These are phyloP conservation scores for Paramuricea clavata DNA, from an alignment of 92 coral and sea anemone species.

Conservation along the genomic window DNA sequence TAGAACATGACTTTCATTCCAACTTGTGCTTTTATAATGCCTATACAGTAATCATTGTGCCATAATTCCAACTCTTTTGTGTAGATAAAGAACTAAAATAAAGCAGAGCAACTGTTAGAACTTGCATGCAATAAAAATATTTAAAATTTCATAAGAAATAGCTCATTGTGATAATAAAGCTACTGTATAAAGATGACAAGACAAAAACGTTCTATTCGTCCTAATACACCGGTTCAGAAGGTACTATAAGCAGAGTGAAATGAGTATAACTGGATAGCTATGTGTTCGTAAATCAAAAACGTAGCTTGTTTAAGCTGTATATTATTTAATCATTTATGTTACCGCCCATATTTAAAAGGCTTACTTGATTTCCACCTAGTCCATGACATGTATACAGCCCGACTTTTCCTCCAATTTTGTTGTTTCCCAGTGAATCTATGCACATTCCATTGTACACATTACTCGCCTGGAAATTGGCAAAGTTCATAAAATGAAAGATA, in stretches of 20 bases:
- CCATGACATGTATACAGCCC: constrained; percentile 97
- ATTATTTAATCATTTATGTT: too few species aligned
- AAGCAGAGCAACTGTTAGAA: neutral
- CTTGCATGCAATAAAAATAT: neutral
- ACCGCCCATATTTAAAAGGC: neutral
- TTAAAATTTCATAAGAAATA: too few species aligned
- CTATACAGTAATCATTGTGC: constrained; percentile 93
- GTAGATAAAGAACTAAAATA: constrained; percentile 87
- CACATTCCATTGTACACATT: constrained; percentile 80
- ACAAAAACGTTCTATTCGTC: too few species aligned
- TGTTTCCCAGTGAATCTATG: constrained; percentile 85
- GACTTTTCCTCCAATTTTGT: constrained; percentile 85
- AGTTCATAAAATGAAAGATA: too few species aligned
- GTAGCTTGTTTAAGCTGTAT: too few species aligned
- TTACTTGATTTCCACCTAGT: constrained; percentile 94
- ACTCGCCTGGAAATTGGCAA: constrained; percentile 63
- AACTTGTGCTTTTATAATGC: constrained; percentile 72
- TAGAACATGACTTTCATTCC: constrained; percentile 85
- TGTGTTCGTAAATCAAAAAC: too few species aligned
- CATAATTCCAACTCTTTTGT: constrained; percentile 88
- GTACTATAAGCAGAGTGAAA: too few species aligned
- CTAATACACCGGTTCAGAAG: too few species aligned
- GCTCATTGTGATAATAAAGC: too few species aligned
- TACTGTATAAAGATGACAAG: too few species aligned
- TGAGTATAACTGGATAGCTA: too few species aligned